These are phyloP conservation scores for Ochropleura plecta DNA, from an alignment of 2,888 invertebrate species.

Conservation along the genomic window DNA sequence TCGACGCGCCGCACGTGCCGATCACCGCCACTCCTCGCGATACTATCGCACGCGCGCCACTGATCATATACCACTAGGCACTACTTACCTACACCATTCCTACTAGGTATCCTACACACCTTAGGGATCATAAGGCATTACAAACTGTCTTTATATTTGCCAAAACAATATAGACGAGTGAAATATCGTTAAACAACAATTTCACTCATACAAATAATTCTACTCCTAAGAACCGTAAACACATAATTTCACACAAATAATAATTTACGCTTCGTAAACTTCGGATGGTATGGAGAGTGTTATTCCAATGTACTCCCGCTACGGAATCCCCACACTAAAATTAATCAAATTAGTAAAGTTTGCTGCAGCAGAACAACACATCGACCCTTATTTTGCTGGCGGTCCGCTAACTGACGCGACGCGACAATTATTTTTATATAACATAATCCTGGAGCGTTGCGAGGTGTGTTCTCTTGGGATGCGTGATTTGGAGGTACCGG, in stretches of 20 bases:
- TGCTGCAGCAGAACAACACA: constrained; percentile 78
- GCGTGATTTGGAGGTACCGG: constrained; percentile 79
- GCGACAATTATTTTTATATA: constrained; percentile 88
- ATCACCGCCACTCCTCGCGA: constrained; percentile 84
- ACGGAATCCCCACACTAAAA: constrained; percentile 74
- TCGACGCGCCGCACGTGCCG: constrained; percentile 87
- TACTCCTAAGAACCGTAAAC: constrained; percentile 49
- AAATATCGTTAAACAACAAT: constrained; percentile 21
- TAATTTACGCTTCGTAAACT: constrained; percentile 52
- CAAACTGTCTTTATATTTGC: not conserved
- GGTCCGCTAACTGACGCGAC: constrained; percentile 78
- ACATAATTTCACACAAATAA: constrained; percentile 47
- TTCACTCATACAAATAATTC: constrained; percentile 30
- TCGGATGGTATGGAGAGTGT: constrained; percentile 65
- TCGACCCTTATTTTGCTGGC: constrained; percentile 80
- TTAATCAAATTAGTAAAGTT: constrained; percentile 85
- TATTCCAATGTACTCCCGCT: constrained; percentile 63
- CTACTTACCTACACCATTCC: constrained; percentile 39
- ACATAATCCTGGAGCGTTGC: constrained; percentile 84
- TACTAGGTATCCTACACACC: constrained; percentile 4
- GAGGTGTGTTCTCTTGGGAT: constrained; percentile 82
- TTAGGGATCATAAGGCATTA: constrained; percentile 2
- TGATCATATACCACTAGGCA: constrained; percentile 54
- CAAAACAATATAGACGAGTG: not conserved
- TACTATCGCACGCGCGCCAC: constrained; percentile 77